Evolutionary conservation across 2,797 vertebrate genomes (phyloP).

Genomic region (Melanotaenia pygmaea): DNA sequence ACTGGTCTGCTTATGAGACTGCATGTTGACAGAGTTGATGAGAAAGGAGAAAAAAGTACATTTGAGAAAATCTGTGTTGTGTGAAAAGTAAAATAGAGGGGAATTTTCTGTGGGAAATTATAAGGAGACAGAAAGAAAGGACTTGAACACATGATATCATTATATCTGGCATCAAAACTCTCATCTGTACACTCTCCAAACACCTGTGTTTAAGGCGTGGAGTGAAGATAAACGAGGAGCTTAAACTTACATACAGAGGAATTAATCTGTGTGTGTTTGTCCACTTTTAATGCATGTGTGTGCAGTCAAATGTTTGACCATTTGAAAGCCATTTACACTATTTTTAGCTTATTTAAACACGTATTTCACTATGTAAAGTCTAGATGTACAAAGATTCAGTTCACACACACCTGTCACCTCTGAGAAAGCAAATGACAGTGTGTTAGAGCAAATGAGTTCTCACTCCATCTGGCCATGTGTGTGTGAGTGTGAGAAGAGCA

Average conservation of each 20-base stretch:
- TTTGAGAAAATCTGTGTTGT: slow-evolving; percentile 31
- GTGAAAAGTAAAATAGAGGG: slow-evolving; percentile 40
- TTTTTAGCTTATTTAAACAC: slow-evolving; percentile 66
- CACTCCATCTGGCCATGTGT: slow-evolving; percentile 56
- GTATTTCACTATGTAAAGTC: slow-evolving; percentile 26
- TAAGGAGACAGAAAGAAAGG: slow-evolving; percentile 21
- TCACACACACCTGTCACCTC: slow-evolving; percentile 68
- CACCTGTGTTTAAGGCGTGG: slow-evolving; percentile 80
- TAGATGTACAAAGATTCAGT: slow-evolving; percentile 23
- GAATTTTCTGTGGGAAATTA: slow-evolving; percentile 59
- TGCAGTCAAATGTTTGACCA: slow-evolving; percentile 38
- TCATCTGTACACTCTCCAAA: slow-evolving; percentile 67
- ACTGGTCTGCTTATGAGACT: slow-evolving; percentile 49
- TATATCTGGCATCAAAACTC: slow-evolving; percentile 57
- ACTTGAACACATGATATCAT: slow-evolving; percentile 59
- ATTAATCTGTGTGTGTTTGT: slow-evolving; percentile 47
- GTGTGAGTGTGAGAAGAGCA: slow-evolving; percentile 58
- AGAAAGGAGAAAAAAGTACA: slow-evolving; percentile 15
- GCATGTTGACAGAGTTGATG: slow-evolving; percentile 30
- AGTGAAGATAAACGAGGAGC: slow-evolving; percentile 68
- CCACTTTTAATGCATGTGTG: slow-evolving; percentile 6
- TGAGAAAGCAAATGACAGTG: slow-evolving; percentile 23
- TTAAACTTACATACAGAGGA: slow-evolving; percentile 60
- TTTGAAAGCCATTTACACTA: slow-evolving; percentile 46
- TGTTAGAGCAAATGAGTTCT: slow-evolving; percentile 14